Percentiles rank a stretch among this genome's conserved stretches.
These are phyloP conservation scores for Potamilus streckersoni DNA, from an alignment of 1,140 invertebrate genomes.

Conservation along the genomic window DNA sequence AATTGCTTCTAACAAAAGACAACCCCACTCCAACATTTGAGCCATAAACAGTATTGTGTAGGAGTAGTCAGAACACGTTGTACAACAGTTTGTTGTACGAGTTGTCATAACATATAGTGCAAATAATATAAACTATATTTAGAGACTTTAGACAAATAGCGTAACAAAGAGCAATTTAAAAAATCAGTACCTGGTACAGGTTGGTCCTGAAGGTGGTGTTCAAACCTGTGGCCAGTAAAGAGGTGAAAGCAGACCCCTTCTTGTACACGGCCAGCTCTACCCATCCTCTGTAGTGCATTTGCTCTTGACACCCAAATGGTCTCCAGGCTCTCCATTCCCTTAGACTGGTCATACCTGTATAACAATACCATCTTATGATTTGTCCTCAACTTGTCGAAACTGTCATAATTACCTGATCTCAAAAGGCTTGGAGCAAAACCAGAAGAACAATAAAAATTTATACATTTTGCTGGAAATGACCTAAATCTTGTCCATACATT, in stretches of 20 bases:
- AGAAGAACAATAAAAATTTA: no score
- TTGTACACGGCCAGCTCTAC: slow-evolving; percentile 80
- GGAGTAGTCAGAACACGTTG: no score
- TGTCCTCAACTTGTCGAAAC: no score
- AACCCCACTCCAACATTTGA: no score
- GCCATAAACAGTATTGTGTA: no score
- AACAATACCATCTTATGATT: not conserved
- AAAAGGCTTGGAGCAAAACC: no score
- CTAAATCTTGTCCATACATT: no score
- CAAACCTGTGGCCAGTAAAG: slow-evolving; percentile 76
- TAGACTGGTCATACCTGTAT: slow-evolving; percentile 80
- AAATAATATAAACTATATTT: not conserved
- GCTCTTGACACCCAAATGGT: slow-evolving; percentile 64
- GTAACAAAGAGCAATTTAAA: not conserved
- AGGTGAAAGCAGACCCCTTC: slow-evolving; percentile 90
- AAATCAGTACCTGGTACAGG: slow-evolving; percentile 60
- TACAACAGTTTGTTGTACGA: no score
- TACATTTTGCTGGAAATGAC: no score
- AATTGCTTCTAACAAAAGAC: no score
- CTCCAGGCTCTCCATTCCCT: slow-evolving; percentile 80
- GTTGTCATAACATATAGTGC: no score
- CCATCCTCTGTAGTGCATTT: slow-evolving; percentile 90
- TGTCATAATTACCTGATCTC: no score
- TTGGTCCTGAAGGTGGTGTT: slow-evolving; percentile 58
- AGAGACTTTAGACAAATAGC: not conserved